These are phyloP conservation scores for Mycalesis mineus DNA, from an alignment of 2,888 invertebrate genomes.

Conservation along the genomic window DNA sequence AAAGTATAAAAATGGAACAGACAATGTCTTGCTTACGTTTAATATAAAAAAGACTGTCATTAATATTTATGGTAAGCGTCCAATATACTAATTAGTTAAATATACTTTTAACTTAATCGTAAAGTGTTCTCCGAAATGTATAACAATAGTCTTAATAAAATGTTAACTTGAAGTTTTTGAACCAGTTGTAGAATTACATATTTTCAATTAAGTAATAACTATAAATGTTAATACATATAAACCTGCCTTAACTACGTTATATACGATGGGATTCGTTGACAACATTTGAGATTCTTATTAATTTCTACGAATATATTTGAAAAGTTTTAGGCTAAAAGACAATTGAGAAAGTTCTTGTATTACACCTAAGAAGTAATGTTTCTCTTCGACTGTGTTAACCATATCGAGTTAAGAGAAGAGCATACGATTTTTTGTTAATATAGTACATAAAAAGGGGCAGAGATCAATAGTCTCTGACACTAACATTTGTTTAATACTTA, in stretches of 20 bases:
- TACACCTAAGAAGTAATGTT: constrained; percentile 9
- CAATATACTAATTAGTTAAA: not conserved
- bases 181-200: constrained; percentile 1
- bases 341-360: constrained; percentile 13
- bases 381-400: constrained; percentile 9
- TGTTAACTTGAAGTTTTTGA: not conserved
- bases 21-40: not conserved
- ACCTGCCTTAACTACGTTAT: constrained; percentile 19
- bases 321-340: constrained; percentile 13
- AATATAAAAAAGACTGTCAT: not conserved
- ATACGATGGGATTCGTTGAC: constrained; percentile 24
- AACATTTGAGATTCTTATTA: constrained; percentile 26
- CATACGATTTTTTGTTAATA: constrained; percentile 9
- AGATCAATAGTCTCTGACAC: constrained; percentile 14
- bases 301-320: constrained; percentile 19
- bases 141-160: not conserved
- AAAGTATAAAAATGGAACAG: constrained; percentile 12
- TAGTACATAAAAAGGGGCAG: constrained; percentile 19
- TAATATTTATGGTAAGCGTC: not conserved
- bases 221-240: constrained; percentile 7
- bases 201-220: constrained; percentile 1
- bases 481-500: constrained; percentile 4
- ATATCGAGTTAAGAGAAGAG: constrained; percentile 8
- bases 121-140: constrained; percentile 4
- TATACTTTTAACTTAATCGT: no score